Percentiles rank a stretch among this genome's conserved stretches.
These are phyloP conservation scores for Daphoenositta chrysoptera DNA, from an alignment of 2,113 vertebrate genomes.

Conservation along the genomic window DNA sequence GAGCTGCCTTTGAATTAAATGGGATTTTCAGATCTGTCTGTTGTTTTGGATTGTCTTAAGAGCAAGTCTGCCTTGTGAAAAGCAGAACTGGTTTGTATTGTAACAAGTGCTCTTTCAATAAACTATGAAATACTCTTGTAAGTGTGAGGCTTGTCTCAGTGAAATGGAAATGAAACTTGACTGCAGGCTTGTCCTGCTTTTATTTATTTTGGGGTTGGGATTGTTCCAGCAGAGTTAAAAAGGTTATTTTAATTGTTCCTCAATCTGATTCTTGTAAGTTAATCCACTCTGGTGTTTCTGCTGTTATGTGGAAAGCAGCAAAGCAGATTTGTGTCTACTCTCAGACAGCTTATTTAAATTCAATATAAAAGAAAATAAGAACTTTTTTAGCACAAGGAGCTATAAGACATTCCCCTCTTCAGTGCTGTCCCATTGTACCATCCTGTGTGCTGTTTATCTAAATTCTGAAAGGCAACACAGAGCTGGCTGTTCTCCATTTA, in stretches of 20 bases:
- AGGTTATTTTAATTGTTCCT: not conserved
- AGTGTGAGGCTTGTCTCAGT: conserved; percentile 61
- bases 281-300: not conserved
- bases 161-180: not conserved
- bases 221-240: not conserved
- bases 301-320: not conserved
- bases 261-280: not conserved
- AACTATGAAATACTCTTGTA: conserved; percentile 67
- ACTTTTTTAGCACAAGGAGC: not conserved
- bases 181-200: not conserved
- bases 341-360: not conserved
- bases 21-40: conserved; percentile 50
- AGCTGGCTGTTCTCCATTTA: not conserved
- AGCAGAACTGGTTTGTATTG: conserved; percentile 73
- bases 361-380: not conserved
- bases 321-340: not conserved
- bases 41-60: conserved; percentile 61
- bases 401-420: not conserved
- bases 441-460: not conserved
- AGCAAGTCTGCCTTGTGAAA: conserved; percentile 69
- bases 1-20: conserved; percentile 63
- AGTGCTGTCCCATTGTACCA: not conserved
- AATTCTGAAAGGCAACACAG: not conserved
- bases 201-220: not conserved
- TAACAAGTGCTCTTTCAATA: conserved; percentile 75